Evolutionary conservation across 2,888 invertebrate genomes (phyloP).

Genomic region (Cryptus armator): DNA sequence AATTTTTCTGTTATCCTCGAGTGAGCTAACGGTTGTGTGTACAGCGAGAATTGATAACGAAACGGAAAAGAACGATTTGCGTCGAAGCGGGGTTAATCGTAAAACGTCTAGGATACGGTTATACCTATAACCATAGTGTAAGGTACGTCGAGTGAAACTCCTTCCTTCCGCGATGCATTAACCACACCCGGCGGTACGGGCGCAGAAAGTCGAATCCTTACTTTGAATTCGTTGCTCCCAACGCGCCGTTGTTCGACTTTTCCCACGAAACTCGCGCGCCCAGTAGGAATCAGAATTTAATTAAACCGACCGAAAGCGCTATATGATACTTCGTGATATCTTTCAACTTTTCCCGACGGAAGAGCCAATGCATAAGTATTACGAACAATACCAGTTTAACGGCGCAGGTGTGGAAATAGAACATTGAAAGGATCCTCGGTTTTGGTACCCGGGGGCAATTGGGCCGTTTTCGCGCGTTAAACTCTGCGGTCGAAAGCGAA

Average conservation of each 20-base stretch:
- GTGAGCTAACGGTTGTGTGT: background rate
- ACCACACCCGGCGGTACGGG: conserved; percentile 81
- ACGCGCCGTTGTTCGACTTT: conserved; percentile 52
- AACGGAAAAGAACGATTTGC: conserved; percentile 8
- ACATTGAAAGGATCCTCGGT: background rate
- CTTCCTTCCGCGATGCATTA: conserved; percentile 83
- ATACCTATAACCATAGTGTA: background rate
- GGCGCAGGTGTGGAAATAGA: conserved; percentile 13
- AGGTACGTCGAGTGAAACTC: conserved; percentile 23
- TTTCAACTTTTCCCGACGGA: conserved; percentile 62
- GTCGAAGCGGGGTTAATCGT: conserved; percentile 5
- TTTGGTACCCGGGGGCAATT: background rate
- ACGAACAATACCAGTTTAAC: conserved; percentile 38
- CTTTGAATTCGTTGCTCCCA: conserved; percentile 55
- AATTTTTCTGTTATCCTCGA: conserved; percentile 24
- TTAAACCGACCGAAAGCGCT: conserved; percentile 82
- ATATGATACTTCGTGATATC: conserved; percentile 81
- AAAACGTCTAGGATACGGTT: conserved; percentile 1
- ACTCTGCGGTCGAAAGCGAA: conserved; percentile 26
- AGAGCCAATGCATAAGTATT: background rate
- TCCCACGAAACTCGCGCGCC: conserved; percentile 56
- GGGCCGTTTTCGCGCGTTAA: conserved; percentile 44
- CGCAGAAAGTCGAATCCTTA: conserved; percentile 58
- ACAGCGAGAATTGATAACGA: conserved; percentile 11
- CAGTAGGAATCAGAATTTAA: conserved; percentile 84